Evolutionary conservation across 2,888 invertebrate species (phyloP), one percentile per base, ranked within the genome.

Genomic region (Trachelus stipa): DNA sequence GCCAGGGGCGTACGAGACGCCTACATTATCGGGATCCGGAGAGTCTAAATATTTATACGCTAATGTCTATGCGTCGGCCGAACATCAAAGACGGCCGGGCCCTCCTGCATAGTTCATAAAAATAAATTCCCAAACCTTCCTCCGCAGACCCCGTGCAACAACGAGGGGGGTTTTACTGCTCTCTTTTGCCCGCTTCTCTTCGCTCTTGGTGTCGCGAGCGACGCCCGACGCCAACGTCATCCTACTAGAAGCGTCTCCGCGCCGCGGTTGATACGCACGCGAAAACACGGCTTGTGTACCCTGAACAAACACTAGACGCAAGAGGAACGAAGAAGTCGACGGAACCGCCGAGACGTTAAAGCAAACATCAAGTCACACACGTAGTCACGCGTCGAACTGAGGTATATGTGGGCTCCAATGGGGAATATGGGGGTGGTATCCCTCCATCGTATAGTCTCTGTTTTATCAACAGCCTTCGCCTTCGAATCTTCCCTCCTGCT

Each of bases 41-140:
- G 82, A 80, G 82, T 88, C 88, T 90, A 90, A 90, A 90, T 90
- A 90, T 90, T 90, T 90, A 90, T 90, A 87, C 88, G 88, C 84
- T 87, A 87, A 87, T 88, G 88, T 85, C 85, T 85, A 87, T 87
- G 86, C 86, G 84, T 83, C 85, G 85, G 86, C 85, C 85, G 85
- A 89, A 91, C 89, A 90, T 91, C 90, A 91, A 91, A 91, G 90
- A 87, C 83, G 77, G 82, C 77, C 80, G 83, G 82, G 82, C 85
- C 86, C 85, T 85, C 84, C 86, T 86, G 87, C 87, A 85, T 88
- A 88, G 85, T 89, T 87, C 85, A 88, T 89, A 87, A 89, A 91
- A 91, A 91, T 90, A 90, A 88, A 91, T 90, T 89, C 87, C 84
- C 84, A 83, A 80, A 79, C 83, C 79, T 82, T 23, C 69, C 35